Evolutionary conservation across 2,113 vertebrate genomes (phyloP).

Genomic region (Aspidoscelis tigris): DNA sequence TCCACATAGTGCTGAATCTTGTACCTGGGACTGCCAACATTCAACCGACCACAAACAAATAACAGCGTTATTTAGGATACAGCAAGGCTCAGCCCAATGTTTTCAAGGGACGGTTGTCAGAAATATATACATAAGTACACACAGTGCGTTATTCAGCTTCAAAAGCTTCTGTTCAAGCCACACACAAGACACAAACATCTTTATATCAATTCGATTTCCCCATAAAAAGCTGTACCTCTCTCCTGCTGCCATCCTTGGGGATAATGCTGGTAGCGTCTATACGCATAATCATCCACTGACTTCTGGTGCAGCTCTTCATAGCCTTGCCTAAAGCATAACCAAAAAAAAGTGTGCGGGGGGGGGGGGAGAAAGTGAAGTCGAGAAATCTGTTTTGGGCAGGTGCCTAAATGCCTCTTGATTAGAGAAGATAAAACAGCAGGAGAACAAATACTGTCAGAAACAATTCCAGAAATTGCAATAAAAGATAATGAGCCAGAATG

Average conservation of each 20-base stretch:
- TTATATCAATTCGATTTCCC: neutral
- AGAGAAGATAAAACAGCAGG: neutral
- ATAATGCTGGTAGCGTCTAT: constrained; percentile 49
- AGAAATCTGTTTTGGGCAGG: accelerated
- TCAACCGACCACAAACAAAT: too few species aligned
- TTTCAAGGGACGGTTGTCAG: neutral
- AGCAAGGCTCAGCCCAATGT: neutral
- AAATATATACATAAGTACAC: neutral
- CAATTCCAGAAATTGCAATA: neutral
- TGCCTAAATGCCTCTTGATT: neutral
- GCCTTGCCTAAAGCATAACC: constrained; percentile 61
- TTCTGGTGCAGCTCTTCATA: constrained; percentile 52
- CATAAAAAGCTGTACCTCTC: constrained; percentile 62
- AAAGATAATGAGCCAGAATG: neutral
- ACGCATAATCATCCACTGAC: constrained; percentile 43
- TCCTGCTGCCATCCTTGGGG: constrained; percentile 18
- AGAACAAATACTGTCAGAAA: neutral
- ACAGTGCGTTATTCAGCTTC: too few species aligned
- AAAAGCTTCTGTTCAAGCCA: too few species aligned
- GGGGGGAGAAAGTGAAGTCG: neutral
- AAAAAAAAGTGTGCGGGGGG: neutral
- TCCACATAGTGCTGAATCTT: too few species aligned
- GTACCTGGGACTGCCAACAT: too few species aligned
- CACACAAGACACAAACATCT: neutral
- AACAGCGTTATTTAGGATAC: too few species aligned